Percentiles rank a stretch among this genome's conserved stretches.
Conservation (phyloP, 2,888 invertebrate species). For the Rotaria macrura region DNA sequence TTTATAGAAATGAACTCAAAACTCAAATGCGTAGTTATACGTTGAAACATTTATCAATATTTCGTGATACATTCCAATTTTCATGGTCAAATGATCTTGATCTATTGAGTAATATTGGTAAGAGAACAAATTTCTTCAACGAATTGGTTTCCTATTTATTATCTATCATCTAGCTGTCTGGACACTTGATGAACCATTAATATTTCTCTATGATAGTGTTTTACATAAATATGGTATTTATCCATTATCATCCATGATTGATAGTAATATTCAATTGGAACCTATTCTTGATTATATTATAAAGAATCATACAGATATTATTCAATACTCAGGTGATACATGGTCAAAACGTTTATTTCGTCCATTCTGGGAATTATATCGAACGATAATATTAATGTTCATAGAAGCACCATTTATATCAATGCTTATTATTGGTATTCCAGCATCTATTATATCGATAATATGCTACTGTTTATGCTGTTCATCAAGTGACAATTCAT, state of each 20-base stretch:
- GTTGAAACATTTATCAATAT: not conserved
- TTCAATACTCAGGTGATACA: not conserved
- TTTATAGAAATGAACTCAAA: not conserved
- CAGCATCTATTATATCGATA: slow-evolving; percentile 26
- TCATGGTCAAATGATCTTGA: not conserved
- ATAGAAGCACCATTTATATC: slow-evolving; percentile 32
- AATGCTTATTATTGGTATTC: slow-evolving; percentile 30
- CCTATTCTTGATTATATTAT: not conserved
- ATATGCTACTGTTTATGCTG: slow-evolving; percentile 33
- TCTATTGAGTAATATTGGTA: not conserved
- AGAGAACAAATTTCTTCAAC: not conserved
- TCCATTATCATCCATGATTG: not conserved
- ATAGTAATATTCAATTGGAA: not conserved
- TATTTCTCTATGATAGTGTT: not conserved
- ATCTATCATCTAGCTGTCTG: not conserved
- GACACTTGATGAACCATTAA: not conserved
- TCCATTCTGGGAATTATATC: slow-evolving; percentile 34
- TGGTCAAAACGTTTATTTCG: slow-evolving; percentile 1
- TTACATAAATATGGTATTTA: not conserved
- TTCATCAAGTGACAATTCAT: not conserved
- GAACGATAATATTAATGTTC: slow-evolving; percentile 30
- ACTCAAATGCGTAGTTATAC: not conserved
- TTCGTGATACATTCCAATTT: not conserved
- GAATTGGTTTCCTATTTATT: not conserved
- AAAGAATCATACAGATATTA: not conserved